These are phyloP conservation scores for Calliopsis andreniformis DNA, from an alignment of 1,140 invertebrate genomes.

Conservation along the genomic window DNA sequence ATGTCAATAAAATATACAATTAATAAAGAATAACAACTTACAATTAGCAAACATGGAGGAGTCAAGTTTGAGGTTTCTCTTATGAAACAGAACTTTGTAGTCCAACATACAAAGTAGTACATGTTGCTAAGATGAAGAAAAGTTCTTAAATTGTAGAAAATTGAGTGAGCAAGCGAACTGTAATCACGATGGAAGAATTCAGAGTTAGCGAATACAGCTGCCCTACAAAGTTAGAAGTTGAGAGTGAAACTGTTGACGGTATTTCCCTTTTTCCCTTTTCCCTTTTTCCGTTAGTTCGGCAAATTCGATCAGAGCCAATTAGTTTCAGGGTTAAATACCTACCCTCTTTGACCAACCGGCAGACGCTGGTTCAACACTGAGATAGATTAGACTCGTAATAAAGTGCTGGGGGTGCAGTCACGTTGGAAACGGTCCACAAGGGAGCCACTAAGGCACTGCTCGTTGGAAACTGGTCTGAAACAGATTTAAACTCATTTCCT, in stretches of 20 bases:
- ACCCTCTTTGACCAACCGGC: slow-evolving; percentile 41
- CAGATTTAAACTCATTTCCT: slow-evolving; percentile 81
- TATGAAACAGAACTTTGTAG: too few relatives aligned
- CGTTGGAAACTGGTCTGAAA: slow-evolving; percentile 79
- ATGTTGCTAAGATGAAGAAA: too few relatives aligned
- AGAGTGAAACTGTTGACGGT: neutral
- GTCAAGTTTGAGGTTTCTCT: too few relatives aligned
- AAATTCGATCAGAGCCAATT: slow-evolving; percentile 66
- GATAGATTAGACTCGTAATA: slow-evolving; percentile 80
- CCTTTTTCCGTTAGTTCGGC: slow-evolving; percentile 18
- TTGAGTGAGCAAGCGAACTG: too few relatives aligned
- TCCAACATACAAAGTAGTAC: too few relatives aligned
- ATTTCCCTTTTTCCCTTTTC: neutral
- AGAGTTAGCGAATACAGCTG: too few relatives aligned
- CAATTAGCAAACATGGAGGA: too few relatives aligned
- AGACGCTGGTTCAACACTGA: slow-evolving; percentile 63
- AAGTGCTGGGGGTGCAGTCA: slow-evolving; percentile 77
- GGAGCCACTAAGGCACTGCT: slow-evolving; percentile 80
- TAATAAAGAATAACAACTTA: too few relatives aligned
- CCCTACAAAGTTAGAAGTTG: too few relatives aligned
- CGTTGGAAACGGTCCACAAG: slow-evolving; percentile 79
- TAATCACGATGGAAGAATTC: too few relatives aligned
- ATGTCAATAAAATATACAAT: too few relatives aligned
- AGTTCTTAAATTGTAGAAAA: too few relatives aligned
- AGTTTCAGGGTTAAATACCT: slow-evolving; percentile 73